A percentile compares a stretch with the other conserved stretches of the same genome.
phyloP scores from a whole-genome alignment of 2,797 vertebrate genomes.

The Melopsittacus undulatus region DNA sequence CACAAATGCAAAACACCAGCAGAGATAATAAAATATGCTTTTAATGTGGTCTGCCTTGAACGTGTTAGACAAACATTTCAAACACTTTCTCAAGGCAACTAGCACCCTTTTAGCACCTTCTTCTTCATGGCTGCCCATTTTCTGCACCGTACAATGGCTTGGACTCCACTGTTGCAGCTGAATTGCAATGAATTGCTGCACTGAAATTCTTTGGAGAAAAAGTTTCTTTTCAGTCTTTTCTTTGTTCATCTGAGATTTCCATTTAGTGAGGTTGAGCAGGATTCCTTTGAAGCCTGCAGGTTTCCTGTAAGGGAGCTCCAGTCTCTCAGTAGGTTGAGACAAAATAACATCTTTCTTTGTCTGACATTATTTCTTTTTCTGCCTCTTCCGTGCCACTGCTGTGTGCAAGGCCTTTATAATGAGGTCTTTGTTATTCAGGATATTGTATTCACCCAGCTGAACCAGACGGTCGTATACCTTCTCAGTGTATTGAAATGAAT shows the following conservation, averaged over 20 bases:
- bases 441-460: constrained; percentile 82
- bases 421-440: constrained; percentile 78
- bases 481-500: constrained; percentile 79
- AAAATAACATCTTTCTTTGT: not conserved
- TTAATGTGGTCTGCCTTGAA: constrained; percentile 35
- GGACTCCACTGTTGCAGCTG: not conserved
- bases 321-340: not conserved
- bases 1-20: not conserved
- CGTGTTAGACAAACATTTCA: not conserved
- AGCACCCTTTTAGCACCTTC: not conserved
- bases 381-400: constrained; percentile 72
- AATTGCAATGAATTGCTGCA: not conserved
- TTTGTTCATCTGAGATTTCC: not conserved
- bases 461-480: constrained; percentile 76
- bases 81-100: not conserved
- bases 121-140: not conserved
- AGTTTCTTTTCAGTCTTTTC: not conserved
- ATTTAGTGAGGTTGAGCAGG: not conserved
- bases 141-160: not conserved
- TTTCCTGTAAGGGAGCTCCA: not conserved
- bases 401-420: constrained; percentile 72
- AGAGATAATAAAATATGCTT: not conserved
- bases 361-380: constrained; percentile 17
- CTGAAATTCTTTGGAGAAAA: constrained; percentile 38
- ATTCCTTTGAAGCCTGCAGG: not conserved